Conservation (phyloP, 2,888 invertebrate genomes). For the Crematogaster levior region DNA sequence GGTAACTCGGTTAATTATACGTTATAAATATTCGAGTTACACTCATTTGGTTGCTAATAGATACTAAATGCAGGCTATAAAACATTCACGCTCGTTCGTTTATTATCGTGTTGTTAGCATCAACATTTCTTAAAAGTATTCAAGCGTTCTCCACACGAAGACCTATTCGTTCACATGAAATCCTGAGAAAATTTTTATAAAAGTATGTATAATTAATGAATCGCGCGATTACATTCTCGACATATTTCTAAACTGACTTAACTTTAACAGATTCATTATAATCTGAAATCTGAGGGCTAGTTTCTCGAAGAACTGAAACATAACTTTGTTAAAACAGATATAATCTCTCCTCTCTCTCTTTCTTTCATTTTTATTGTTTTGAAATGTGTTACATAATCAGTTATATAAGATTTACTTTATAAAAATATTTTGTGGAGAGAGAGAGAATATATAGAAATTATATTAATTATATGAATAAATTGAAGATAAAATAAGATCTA, state of each 20-base stretch:
- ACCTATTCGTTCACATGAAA: background rate
- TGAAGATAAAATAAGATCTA: background rate
- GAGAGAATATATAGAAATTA: background rate
- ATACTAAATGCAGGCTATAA: slow-evolving; percentile 13
- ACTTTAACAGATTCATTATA: background rate
- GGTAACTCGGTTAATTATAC: slow-evolving; percentile 52
- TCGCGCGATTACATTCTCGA: background rate
- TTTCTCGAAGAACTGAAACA: background rate
- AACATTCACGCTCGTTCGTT: slow-evolving; percentile 20
- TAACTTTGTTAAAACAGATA: background rate
- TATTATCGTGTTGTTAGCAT: slow-evolving; percentile 8
- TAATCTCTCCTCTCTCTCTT: background rate
- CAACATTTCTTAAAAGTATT: background rate
- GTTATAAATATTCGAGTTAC: slow-evolving; percentile 46
- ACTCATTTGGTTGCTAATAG: slow-evolving; percentile 40
- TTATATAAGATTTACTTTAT: background rate
- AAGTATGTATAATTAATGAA: background rate
- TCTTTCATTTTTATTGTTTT: background rate
- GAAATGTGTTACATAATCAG: background rate
- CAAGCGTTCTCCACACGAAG: background rate
- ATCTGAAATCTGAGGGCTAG: background rate
- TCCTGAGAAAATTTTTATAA: background rate
- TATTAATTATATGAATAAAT: background rate
- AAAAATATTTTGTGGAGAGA: slow-evolving; percentile 12
- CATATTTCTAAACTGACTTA: background rate